Conservation (phyloP, 2,888 invertebrate species). For the Synergus japonicus region DNA sequence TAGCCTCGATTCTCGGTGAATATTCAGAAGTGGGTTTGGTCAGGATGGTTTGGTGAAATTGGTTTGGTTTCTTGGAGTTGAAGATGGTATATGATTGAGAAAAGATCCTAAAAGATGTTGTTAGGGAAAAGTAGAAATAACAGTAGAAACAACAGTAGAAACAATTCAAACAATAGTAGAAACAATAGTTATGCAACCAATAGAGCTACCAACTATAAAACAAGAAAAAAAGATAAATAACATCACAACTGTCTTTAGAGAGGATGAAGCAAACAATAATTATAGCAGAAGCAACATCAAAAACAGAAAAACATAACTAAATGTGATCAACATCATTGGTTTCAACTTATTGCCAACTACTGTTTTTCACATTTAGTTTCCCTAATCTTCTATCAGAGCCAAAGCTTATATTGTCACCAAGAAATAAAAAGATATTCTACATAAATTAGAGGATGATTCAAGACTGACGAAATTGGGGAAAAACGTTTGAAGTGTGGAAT, state of each 20-base stretch:
- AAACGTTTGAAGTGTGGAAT: not conserved
- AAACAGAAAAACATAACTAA: not conserved
- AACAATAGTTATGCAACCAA: no score
- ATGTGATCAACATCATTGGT: not conserved
- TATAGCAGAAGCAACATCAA: not conserved
- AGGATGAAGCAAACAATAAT: not conserved
- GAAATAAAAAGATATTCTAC: not conserved
- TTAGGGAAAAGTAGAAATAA: not conserved
- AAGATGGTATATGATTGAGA: not conserved
- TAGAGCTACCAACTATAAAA: no score
- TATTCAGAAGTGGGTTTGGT: not conserved
- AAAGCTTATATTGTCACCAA: not conserved
- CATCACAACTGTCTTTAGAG: no score
- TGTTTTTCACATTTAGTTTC: no score
- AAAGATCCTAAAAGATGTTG: not conserved
- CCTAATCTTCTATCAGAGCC: not conserved
- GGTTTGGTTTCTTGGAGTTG: not conserved
- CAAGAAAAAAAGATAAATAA: no score
- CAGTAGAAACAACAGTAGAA: not conserved
- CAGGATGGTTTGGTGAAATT: not conserved
- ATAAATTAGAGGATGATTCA: not conserved
- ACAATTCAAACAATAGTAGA: no score
- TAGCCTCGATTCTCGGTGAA: not conserved
- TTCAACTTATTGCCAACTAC: no score
- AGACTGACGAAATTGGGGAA: constrained; percentile 28